Evolutionary conservation across 2,113 vertebrate genomes (phyloP), one percentile per base, ranked within the genome.

Genomic region (Zapornia atra): DNA sequence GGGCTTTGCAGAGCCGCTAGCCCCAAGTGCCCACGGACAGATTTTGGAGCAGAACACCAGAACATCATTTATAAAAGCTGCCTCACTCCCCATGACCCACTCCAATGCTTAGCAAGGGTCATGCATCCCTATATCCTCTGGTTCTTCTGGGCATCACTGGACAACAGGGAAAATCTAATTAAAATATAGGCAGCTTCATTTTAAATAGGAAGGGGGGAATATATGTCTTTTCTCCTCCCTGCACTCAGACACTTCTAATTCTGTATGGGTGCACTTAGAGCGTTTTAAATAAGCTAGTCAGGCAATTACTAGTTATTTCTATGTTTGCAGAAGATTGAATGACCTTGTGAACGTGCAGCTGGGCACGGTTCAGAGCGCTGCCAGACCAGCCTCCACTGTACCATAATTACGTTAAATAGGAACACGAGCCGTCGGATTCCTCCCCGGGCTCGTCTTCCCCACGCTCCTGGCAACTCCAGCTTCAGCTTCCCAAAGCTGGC

Each of bases 341-440:
- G 85, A 53, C 84, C 81, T 42, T 78, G 96, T 76, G 92, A 94
- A 97, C 71, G 92, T 97, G 95, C 96, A 93, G 94, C 87, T 82
- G 90, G 78, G 94, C 95, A 95, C 26, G n/a, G 75, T 26, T 93
- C 68, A 31, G 81, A 65, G 87, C 42, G 2, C 83, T 56, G 94
- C 94, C 82, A 82, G 89, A 26, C 18, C 60, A 56, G 88, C 81
- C 86, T 64, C 10, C 2, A 11, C 88, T 34, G 34, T 63, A 81
- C 93, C 91, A 91, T 79, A 97, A 95, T 96, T 95, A 83, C 22
- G 0, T 65, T 59, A 89, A 95, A 68, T 2, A 82, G 92, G 57
- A 92, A 54, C 54, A 78, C 1, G 46, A 94, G 80, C 84, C 4
- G 3, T 19, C 8, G 4, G 68, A 92, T 85, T 83, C 71, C 88